A percentile compares a stretch with the other conserved stretches of the same genome.
phyloP scores from a whole-genome alignment of 2,113 vertebrate species.

The Steatornis caripensis region DNA sequence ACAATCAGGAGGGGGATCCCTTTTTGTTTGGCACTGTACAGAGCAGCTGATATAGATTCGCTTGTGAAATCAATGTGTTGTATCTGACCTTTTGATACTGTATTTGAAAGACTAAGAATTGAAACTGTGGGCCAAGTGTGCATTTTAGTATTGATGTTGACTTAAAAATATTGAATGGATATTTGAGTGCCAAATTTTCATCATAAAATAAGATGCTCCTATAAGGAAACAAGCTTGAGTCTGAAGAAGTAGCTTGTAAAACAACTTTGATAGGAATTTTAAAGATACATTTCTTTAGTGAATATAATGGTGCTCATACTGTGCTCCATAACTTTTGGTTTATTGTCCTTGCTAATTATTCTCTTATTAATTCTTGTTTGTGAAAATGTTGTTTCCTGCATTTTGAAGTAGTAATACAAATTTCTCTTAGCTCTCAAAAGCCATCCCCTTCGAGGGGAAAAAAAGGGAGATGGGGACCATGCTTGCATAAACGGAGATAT shows the following conservation, averaged over 20 bases:
- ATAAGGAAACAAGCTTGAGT: neutral
- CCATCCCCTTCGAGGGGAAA: slow-evolving; percentile 84
- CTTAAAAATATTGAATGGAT: neutral
- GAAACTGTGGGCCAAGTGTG: neutral
- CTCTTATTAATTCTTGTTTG: slow-evolving; percentile 16
- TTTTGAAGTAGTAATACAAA: slow-evolving; percentile 68
- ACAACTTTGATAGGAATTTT: neutral
- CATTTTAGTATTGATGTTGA: slow-evolving; percentile 18
- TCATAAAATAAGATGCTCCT: neutral
- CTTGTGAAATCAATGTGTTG: neutral
- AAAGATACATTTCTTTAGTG: neutral
- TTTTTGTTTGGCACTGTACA: neutral
- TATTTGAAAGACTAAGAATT: neutral
- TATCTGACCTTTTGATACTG: slow-evolving; percentile 5
- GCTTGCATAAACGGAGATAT: slow-evolving; percentile 94
- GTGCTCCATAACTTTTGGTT: neutral
- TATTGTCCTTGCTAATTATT: slow-evolving; percentile 38
- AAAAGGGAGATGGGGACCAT: slow-evolving; percentile 86
- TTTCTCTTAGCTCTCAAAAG: slow-evolving; percentile 85
- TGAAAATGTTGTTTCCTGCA: slow-evolving; percentile 45
- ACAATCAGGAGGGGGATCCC: neutral
- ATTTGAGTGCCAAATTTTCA: neutral
- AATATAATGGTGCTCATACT: neutral
- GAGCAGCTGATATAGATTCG: neutral
- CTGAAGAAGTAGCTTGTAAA: neutral